Base-by-base conservation (phyloP, 2,113 vertebrate species). In the Boulengeromyrus knoepffleri region DNA sequence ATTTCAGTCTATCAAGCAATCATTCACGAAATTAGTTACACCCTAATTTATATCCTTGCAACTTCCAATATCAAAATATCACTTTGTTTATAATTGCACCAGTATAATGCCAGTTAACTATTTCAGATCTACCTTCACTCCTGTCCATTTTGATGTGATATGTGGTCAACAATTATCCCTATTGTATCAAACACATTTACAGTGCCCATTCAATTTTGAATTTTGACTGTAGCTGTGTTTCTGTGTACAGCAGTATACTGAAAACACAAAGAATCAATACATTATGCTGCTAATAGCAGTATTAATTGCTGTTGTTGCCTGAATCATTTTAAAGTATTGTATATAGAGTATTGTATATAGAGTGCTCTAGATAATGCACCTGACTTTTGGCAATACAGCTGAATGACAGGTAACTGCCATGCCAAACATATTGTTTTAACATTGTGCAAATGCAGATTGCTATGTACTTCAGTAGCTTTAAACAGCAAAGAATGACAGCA, bases 371-470 rank as follows among this genome's bases (percentile, higher is more conserved):
- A 45, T 12, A 47, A 47, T n/a, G 10, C 15, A 27, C 84, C 47
- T 27, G 83, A 85, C 21, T 24, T 85, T 47, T 85, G 83, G 42
- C 58, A 77, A n/a, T 42, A 7, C 27, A 74, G 24, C 56, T 70
- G 39, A 74, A 70, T 27, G 7, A 39, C 45, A 88, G 88, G n/a
- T 27, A 88, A 49, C 9, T 74, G 58, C 13, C 3, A 19, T 89
- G n/a, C 62, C 62, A 88, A 89, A 56, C 17, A 47, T 74, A 19
- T 74, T 46, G 13, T 91, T 90, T 46, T 5, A 50, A 49, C 70
- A 89, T 42, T 87, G 17, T 74, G 66, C 53, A 88, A 85, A 52
- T 86, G 53, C 90, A 36, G 47, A 47, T 31, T 90, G 27, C 66
- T 88, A 24, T n/a, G 50, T 31, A 19, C 56, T 53, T 49, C 15